Evolutionary conservation across 2,797 vertebrate genomes (phyloP).

Genomic region (Neopelma chrysocephalum): DNA sequence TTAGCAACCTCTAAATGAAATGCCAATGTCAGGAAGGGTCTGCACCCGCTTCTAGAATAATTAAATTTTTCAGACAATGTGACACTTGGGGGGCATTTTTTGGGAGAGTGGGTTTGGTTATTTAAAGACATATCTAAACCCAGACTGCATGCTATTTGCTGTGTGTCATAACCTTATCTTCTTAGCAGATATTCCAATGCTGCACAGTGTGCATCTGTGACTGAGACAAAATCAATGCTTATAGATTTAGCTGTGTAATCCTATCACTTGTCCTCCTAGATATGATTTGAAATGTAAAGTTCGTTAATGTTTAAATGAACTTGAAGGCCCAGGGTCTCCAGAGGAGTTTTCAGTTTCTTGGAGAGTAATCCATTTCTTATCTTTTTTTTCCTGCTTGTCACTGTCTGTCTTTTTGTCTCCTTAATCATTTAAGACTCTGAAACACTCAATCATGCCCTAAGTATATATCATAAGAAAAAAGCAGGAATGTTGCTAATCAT

Average conservation of each 20-base stretch:
- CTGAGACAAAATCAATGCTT: conserved; percentile 84
- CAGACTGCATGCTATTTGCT: conserved; percentile 31
- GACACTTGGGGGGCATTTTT: neutral
- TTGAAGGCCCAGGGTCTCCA: conserved; percentile 73
- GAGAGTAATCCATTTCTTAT: conserved; percentile 70
- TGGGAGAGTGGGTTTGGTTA: neutral
- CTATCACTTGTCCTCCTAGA: conserved; percentile 79
- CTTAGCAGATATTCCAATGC: conserved; percentile 65
- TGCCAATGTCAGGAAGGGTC: neutral
- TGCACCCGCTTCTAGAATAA: neutral
- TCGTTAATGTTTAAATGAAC: conserved; percentile 81
- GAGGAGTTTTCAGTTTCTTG: conserved; percentile 73
- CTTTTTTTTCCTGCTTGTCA: conserved; percentile 50
- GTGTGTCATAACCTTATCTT: conserved; percentile 74
- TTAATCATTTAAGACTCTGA: conserved; percentile 48
- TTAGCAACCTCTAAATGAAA: neutral
- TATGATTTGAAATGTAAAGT: conserved; percentile 83
- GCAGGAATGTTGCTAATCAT: neutral
- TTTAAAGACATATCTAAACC: conserved; percentile 30
- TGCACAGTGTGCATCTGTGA: conserved; percentile 74
- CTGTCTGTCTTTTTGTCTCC: conserved; percentile 37
- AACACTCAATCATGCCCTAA: conserved; percentile 21
- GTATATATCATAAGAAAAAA: neutral
- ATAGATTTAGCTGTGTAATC: conserved; percentile 84
- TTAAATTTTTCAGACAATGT: neutral